Base-by-base conservation (phyloP, 2,797 vertebrate species). In the Rhinogobio ventralis region DNA sequence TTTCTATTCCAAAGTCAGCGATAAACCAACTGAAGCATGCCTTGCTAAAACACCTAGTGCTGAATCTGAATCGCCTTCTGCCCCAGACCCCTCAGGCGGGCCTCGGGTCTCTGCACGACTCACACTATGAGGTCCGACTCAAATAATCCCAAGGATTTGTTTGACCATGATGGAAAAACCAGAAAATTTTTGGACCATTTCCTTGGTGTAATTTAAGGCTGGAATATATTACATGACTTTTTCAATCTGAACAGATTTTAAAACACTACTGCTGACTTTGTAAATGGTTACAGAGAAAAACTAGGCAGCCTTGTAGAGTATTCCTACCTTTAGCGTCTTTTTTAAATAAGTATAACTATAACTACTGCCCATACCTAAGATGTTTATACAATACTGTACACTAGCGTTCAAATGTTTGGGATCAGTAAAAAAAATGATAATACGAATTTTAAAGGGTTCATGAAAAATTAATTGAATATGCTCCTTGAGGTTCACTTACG, bases 91-190 rank as follows among this genome's bases (percentile, higher is more conserved):
- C 72, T 78, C 42, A 79, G 89, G 86, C 76, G n/a, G 69, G 33
- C 91, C 85, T 80, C 30, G 14, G 87, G 90, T 88, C 84, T 71
- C 39, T 81, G 82, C 55, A 10, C 4, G 55, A 33, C 9, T 23
- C n/a, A 46, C 71, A 42, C 36, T 10, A 20, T 46, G 23, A 64
- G 42, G 39, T 53, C 67, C 4, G 6, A 84, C 15, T 74, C 68
- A 71, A 45, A 45, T 45, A 71, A 71, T 45, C 23, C 72, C 19
- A 30, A 49, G 42, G 28, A 79, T 49, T 23, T 30, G 42, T 46
- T 64, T 49, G 60, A 64, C 39, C 42, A 7, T 42, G 76, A 46
- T 81, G 49, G 49, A 55, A 67, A 55, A 68, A 57, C 39, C 7
- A 68, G 62, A 67, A 67, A 67, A 28, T 28, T 28, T 62, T 62